These are phyloP conservation scores for Rhinolophus sinicus DNA, from an alignment of 2,113 vertebrate species.

Conservation along the genomic window DNA sequence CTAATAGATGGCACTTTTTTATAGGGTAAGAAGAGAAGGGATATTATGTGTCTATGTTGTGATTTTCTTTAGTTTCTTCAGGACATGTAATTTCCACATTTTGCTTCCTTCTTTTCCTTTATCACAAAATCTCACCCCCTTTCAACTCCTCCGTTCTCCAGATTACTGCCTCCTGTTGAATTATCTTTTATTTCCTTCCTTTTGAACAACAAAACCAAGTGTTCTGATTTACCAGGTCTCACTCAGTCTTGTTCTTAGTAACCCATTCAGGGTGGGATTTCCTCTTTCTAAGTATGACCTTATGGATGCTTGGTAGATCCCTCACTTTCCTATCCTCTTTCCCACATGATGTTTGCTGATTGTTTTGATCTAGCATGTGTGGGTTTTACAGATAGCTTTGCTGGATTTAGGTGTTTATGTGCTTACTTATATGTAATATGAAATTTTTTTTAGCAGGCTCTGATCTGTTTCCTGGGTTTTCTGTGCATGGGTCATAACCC, in stretches of 20 bases:
- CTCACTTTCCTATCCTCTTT: not conserved
- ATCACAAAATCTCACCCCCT: not conserved
- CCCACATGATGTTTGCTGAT: not conserved
- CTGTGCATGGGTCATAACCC: not conserved
- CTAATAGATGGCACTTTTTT: not conserved
- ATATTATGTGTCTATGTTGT: not conserved
- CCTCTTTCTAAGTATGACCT: not conserved
- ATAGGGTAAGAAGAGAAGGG: not conserved
- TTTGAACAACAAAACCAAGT: not conserved
- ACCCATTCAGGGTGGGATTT: not conserved
- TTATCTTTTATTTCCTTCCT: not conserved
- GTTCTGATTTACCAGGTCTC: not conserved
- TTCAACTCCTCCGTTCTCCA: not conserved
- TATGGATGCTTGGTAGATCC: not conserved
- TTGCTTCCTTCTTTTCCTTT: not conserved
- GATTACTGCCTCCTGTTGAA: fast-evolving
- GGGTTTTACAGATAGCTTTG: not conserved
- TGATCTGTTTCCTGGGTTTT: not conserved
- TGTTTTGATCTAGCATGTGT: not conserved
- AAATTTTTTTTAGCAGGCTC: not conserved
- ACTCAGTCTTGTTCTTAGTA: not conserved
- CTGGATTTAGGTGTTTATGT: not conserved
- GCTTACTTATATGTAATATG: not conserved
- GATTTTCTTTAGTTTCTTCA: not conserved
- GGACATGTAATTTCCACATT: not conserved